Percentiles rank a stretch among this genome's conserved stretches.
These are phyloP conservation scores for Piprites chloris DNA, from an alignment of 2,113 vertebrate species.

Conservation along the genomic window DNA sequence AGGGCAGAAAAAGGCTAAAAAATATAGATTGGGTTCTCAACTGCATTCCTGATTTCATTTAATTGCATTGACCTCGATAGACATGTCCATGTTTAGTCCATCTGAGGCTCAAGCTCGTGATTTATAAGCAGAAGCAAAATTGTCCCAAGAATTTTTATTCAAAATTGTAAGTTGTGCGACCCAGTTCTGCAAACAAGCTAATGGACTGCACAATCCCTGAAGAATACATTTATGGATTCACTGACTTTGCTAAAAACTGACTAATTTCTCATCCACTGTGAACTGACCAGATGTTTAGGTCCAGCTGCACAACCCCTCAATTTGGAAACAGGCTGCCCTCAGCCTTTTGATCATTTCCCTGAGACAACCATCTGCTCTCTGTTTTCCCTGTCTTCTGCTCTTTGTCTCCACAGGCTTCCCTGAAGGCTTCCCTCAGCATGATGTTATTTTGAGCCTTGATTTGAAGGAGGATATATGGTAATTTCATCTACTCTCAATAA, in stretches of 20 bases:
- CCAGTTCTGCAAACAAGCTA: neutral
- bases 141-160: neutral
- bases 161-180: neutral
- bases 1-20: neutral
- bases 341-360: neutral
- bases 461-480: neutral
- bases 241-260: neutral
- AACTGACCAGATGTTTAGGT: constrained; percentile 15
- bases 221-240: neutral
- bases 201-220: neutral
- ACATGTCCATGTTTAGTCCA: neutral
- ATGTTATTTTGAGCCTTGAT: neutral
- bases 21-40: neutral
- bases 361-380: constrained; percentile 20
- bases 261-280: constrained; percentile 1
- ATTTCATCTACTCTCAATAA: neutral
- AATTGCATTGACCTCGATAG: neutral
- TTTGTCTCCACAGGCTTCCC: neutral
- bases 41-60: neutral
- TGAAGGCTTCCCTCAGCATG: neutral
- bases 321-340: neutral
- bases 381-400: neutral
- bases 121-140: neutral
- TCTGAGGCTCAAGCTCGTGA: neutral
- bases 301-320: neutral